These are phyloP conservation scores for Neopelma chrysocephalum DNA, from an alignment of 2,797 vertebrate genomes.

Conservation along the genomic window DNA sequence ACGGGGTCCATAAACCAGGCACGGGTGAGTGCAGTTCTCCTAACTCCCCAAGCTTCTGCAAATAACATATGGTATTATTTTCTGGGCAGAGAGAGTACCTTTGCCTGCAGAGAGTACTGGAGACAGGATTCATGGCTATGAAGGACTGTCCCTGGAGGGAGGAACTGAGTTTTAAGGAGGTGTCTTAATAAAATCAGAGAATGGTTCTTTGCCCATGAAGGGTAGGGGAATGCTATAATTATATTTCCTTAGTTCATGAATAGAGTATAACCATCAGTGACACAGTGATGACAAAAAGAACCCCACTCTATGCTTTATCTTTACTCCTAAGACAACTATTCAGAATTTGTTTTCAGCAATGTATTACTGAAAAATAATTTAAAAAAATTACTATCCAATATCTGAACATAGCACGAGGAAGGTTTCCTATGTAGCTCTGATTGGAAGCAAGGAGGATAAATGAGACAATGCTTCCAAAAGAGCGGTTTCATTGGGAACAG, in stretches of 20 bases:
- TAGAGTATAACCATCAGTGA: neutral
- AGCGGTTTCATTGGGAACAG: neutral
- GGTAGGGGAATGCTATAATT: neutral
- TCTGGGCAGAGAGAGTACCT: neutral
- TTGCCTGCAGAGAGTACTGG: neutral
- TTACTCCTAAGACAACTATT: neutral
- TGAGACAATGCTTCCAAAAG: neutral
- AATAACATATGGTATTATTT: neutral
- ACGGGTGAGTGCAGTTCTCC: neutral
- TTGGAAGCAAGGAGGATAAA: neutral
- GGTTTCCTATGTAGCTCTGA: neutral
- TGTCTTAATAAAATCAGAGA: neutral
- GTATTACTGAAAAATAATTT: neutral
- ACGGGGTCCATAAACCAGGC: neutral
- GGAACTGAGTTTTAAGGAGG: neutral
- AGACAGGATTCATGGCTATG: neutral
- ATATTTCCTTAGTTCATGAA: neutral
- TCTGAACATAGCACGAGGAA: neutral
- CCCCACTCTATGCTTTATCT: neutral
- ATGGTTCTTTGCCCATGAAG: neutral
- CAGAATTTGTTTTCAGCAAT: conserved; percentile 9
- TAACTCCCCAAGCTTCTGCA: neutral
- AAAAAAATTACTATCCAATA: neutral
- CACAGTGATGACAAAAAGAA: neutral
- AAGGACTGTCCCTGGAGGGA: neutral